Base-by-base conservation (phyloP, 2,113 vertebrate species). In the Ammodytes dubius region DNA sequence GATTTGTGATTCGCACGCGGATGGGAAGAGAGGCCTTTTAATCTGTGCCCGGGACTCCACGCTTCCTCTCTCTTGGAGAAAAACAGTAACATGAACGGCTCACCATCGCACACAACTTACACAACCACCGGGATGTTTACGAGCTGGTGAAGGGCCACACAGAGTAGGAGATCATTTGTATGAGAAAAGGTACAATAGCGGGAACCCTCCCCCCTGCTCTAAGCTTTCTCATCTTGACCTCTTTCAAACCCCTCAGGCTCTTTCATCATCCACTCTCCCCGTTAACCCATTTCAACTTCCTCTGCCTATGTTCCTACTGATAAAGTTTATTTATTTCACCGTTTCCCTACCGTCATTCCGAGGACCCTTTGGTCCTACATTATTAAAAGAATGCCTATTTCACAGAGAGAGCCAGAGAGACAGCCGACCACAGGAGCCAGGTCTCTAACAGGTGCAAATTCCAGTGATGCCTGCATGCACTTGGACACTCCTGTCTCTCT, bases 371-470 rank as follows among this genome's bases (percentile, higher is more conserved):
- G 27, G 42, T 53, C 45, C 40, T 27, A 3, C 53, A 52, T 63
- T 85, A 80, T 39, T 61, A 59, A 84, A 27, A 77, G 59, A 80
- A 87, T 77, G 69, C 49, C 59, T 45, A 80, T 64, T 81, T 70
- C 50, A 52, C 77, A 69, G 19, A 74, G 27, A 47, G 58, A 79
- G 63, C 57, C 11, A 70, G 57, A 66, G 54, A n/a, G 75, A 58
- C 67, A 82, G 77, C 68, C 82, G 84, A 80, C 87, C 42, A 77
- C 74, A 89, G 46, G 50, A 77, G 78, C 52, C 77, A 63, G 54
- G 72, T 83, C 80, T 92, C 65, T 56, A 92, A 93, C 94, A 95
- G 94, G 94, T 96, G 94, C 94, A 95, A 93, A 96, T 95, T 95
- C 94, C 94, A 92, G 78, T 40, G 74, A 94, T 95, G 86, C 94